phyloP scores from a whole-genome alignment of 2,113 vertebrate species.

The Syngnathus floridae region DNA sequence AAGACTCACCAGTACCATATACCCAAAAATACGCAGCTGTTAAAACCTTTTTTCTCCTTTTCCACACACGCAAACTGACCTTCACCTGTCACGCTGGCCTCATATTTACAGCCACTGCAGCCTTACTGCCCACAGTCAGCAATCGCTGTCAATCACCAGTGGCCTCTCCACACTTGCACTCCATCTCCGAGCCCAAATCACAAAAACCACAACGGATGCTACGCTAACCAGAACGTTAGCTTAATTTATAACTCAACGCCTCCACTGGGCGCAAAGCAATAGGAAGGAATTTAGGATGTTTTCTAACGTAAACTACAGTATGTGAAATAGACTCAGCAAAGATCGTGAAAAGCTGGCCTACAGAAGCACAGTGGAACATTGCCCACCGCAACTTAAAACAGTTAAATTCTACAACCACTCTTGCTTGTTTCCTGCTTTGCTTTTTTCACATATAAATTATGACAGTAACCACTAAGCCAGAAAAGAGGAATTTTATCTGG shows the following conservation, averaged over 20 bases:
- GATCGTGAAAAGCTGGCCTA: background rate
- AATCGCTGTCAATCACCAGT: constrained; percentile 53
- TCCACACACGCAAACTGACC: constrained; percentile 34
- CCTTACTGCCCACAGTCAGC: constrained; percentile 52
- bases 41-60: background rate
- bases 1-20: background rate
- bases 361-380: background rate
- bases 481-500: background rate
- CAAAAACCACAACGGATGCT: constrained; percentile 20
- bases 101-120: constrained; percentile 55
- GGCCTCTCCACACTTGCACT: constrained; percentile 34
- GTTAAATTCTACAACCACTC: background rate
- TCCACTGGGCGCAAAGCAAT: background rate
- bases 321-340: background rate
- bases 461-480: background rate
- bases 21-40: constrained; percentile 1
- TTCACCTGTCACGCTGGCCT: constrained; percentile 58
- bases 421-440: background rate
- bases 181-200: constrained; percentile 26
- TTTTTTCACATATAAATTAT: background rate
- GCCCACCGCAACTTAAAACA: background rate
- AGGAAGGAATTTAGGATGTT: background rate
- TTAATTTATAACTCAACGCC: background rate
- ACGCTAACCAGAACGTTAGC: background rate
- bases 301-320: background rate